Evolutionary conservation across 2,113 vertebrate genomes (phyloP).

Genomic region (Coregonus clupeaformis): DNA sequence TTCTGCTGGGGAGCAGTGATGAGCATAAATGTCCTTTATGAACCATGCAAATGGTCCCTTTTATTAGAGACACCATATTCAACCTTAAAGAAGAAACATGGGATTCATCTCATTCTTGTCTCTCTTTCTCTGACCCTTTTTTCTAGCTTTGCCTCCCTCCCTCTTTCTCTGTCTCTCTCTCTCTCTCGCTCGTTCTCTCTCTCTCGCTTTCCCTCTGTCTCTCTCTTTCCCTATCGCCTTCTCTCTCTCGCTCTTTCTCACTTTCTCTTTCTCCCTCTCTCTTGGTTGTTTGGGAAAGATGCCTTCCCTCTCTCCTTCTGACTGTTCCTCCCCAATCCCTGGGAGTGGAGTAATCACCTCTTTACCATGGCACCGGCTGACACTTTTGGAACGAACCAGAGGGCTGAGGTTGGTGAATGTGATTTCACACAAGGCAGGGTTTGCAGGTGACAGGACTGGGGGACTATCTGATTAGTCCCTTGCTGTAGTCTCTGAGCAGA

Average conservation of each 20-base stretch:
- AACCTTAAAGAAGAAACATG: constrained; percentile 58
- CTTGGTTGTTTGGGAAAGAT: neutral
- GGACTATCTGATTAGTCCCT: constrained; percentile 28
- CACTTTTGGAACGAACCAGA: constrained; percentile 22
- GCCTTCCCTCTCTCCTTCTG: neutral
- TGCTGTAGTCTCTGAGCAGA: neutral
- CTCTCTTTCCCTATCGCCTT: too few species aligned
- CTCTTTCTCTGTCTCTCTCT: too few species aligned
- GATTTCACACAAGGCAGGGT: constrained; percentile 38
- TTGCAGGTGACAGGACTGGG: constrained; percentile 37
- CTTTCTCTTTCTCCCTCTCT: neutral
- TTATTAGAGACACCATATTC: constrained; percentile 50
- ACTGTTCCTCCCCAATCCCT: constrained; percentile 7
- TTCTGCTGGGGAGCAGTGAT: constrained; percentile 56
- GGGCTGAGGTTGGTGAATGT: constrained; percentile 16
- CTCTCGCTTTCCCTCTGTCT: too few species aligned
- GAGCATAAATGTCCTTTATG: constrained; percentile 66
- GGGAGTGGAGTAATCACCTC: constrained; percentile 16
- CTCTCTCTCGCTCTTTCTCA: too few species aligned
- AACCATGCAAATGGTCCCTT: constrained; percentile 64
- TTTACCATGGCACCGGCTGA: constrained; percentile 16
- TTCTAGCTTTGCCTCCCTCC: too few species aligned
- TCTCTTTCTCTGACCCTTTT: too few species aligned
- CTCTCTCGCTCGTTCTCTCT: too few species aligned
- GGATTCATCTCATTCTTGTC: constrained; percentile 11